Evolutionary conservation across 2,888 invertebrate species (phyloP), one percentile per base, ranked within the genome.

Genomic region (Drosophila borborema): DNA sequence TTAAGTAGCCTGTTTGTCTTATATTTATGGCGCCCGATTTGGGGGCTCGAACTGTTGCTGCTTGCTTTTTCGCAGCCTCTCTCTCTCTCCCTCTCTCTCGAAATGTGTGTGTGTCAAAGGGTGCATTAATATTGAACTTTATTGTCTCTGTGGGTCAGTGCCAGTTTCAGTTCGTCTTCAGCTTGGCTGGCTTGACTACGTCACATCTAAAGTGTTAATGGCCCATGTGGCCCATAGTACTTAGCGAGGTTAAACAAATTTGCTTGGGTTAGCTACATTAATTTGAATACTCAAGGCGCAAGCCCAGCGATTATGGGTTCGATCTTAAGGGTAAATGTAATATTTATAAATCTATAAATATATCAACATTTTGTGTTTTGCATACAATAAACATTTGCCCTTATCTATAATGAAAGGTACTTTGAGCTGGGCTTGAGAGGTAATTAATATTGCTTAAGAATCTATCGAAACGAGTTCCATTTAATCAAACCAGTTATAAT

Each of bases 61-160:
- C n/a, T 16, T 6, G 36, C 31, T 49, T 31, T 34, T n/a, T 64
- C 61, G 18, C 9, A 5, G 6, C 38, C n/a, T 34, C 6, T 38
- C 28, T 10, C n/a, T 34, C 41, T 28, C 46, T 16, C 45, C 14
- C 7, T 31, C 36, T 4, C 16, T 0, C 12, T 20, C n/a, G 43
- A 0, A 20, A 6, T 58, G 16, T 34, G 20, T 46, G 18, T 56
- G 80, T 84, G 86, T 82, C 89, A 89, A 86, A 89, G 86, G 87
- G 80, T 89, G 89, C 82, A 89, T 89, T 87, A 86, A 80, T 82
- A 88, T 88, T 85, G 86, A 86, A 86, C 88, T 88, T 85, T 85
- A 88, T 88, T 87, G 82, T 87, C 80, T 78, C 77, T 66, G 71
- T 64, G 79, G 84, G 81, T 74, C 84, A 86, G 82, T 70, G 71